Evolutionary conservation across 2,797 vertebrate genomes (phyloP), one percentile per base, ranked within the genome.

Genomic region (Argya squamiceps): DNA sequence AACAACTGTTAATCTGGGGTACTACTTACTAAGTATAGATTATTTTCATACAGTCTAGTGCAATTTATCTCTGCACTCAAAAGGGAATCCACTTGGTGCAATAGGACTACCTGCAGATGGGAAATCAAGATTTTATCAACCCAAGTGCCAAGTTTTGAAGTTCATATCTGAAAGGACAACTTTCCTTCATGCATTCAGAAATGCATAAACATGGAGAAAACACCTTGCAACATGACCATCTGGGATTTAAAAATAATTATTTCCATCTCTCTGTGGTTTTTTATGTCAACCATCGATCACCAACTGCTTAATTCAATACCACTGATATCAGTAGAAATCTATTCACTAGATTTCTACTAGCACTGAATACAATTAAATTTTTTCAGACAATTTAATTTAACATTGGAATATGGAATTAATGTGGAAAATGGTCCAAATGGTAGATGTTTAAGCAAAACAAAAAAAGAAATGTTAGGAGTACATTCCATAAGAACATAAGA

Each of bases 241-340:
- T 36, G 36, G 36, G 32, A 68, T 90, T 69, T 96, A 20, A 84
- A 71, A 88, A 71, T 30, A 39, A 80, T 46, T 83, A 44, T 63
- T 88, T 86, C 53, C 39, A 75, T 44, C n/a, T 73, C 59, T 74
- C 55, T 17, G 14, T 53, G 36, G 5, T 36, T 76, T 78, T 88
- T 78, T 62, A 37, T 44, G 24, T 78, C 0, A 0, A 67, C 46
- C 41, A 75, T 49, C 1, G 0, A 64, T 39, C 46, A 69, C 49
- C 47, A 78, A 36, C 30, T 60, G n/a, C 27, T 80, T 91, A 76
- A 70, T 53, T 87, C 59, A 83, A 91, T 91, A 56, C 43, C 44
- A 82, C 59, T 65, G 29, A 67, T 32, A 65, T 29, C 62, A 56
- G 41, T 18, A 88, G 60, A 93, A 95, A 82, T 58, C n/a, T 52